Base-by-base conservation (phyloP, 2,888 invertebrate species). In the Endotricha flammealis region DNA sequence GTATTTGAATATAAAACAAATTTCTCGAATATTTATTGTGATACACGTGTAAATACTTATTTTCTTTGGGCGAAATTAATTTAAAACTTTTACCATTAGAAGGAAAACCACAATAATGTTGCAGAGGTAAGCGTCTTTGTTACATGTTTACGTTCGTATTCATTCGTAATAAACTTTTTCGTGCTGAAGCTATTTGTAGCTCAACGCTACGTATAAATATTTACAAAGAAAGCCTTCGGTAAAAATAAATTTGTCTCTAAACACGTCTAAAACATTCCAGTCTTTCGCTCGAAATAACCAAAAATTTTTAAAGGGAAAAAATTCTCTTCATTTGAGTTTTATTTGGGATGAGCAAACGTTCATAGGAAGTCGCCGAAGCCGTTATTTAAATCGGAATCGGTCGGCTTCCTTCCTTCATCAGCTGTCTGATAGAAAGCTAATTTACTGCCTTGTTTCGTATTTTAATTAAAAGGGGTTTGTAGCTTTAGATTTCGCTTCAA, bases 401-500 rank as follows among this genome's bases (percentile, higher is more conserved):
- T 38, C 31, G 37, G 31, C 27, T 24, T 16, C 32, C 39, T 38
- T 42, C 42, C 48, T 48, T 50, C 50, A 41, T 56, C 56, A 55
- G 45, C 44, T 45, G 46, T 48, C 47, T 50, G 39, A 49, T 54
- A 50, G 57, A 46, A 53, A 50, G 53, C 51, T 58, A 64, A 67
- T 67, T 64, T 58, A 63, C 46, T 42, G 50, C 40, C 48, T 44
- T 50, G 53, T 59, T 58, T 59, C 53, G 47, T 46, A 48, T 62
- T 66, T 64, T 62, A 62, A 64, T 68, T 62, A 66, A 66, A 63
- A 50, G 42, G 50, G 53, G 47, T 50, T 50, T 44, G 34, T 39
- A 30, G 41, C 35, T 36, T 36, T 35, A 32, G 34, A 40, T 44
- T 41, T 41, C 33, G 38, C 32, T 32, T 11, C 33, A 32, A 45